Conservation (phyloP, 2,888 invertebrate genomes). For the Philaethria dido region DNA sequence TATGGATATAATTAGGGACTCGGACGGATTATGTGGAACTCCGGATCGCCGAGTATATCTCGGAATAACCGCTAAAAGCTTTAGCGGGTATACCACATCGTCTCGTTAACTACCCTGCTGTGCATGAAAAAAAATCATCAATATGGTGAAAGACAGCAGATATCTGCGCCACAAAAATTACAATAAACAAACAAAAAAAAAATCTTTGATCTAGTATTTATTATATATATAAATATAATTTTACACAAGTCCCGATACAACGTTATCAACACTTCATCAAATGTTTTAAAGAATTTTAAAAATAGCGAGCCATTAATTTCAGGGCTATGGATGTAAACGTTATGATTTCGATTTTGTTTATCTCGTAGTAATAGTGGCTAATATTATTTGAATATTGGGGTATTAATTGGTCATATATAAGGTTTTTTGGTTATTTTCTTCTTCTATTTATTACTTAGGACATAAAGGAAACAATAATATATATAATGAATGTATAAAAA, state of each 20-base stretch:
- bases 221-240: background rate
- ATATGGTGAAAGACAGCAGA: background rate
- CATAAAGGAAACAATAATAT: too few relatives aligned
- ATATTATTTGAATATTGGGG: background rate
- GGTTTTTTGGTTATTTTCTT: too few relatives aligned
- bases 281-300: conserved; percentile 45
- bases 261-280: conserved; percentile 45
- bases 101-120: too few relatives aligned
- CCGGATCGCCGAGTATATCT: too few relatives aligned
- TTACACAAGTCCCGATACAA: conserved; percentile 26
- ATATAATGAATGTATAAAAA: too few relatives aligned
- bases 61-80: too few relatives aligned
- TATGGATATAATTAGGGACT: too few relatives aligned
- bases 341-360: conserved; percentile 39
- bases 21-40: too few relatives aligned
- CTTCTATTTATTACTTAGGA: too few relatives aligned
- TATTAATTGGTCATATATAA: background rate
- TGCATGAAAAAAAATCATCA: background rate
- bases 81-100: too few relatives aligned
- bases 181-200: background rate
- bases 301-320: conserved; percentile 40
- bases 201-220: background rate
- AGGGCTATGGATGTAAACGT: conserved; percentile 38
- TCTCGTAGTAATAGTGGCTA: conserved; percentile 22
- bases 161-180: background rate